These are phyloP conservation scores for Ahaetulla prasina DNA, from an alignment of 2,113 vertebrate genomes.

Conservation along the genomic window DNA sequence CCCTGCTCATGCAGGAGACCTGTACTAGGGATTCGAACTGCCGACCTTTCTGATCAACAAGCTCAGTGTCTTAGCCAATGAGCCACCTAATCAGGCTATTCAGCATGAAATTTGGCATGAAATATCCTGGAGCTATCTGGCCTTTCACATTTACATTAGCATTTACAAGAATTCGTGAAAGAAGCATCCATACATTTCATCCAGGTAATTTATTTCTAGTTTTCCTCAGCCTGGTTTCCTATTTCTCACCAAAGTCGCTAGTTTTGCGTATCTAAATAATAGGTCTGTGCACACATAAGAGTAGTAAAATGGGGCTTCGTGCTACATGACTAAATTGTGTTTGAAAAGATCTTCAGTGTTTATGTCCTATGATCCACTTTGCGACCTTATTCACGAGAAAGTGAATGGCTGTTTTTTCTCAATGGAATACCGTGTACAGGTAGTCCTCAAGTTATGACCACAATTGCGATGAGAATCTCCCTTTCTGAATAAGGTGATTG, in stretches of 20 bases:
- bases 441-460: background rate
- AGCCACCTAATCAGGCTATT: too few species aligned
- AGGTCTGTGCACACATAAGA: background rate
- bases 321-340: background rate
- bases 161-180: background rate
- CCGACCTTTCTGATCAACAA: too few species aligned
- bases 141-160: background rate
- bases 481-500: background rate
- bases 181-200: background rate
- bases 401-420: background rate
- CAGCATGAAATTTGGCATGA: too few species aligned
- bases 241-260: background rate
- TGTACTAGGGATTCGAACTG: too few species aligned
- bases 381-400: background rate
- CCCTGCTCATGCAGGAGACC: too few species aligned
- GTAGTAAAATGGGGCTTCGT: background rate
- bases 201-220: background rate
- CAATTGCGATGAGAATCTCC: background rate
- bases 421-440: background rate
- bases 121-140: background rate
- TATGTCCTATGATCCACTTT: background rate
- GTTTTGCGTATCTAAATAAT: background rate
- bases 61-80: too few species aligned
- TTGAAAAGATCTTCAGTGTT: background rate
- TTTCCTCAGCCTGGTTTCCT: background rate